These are phyloP conservation scores for Drosophila bifasciata DNA, from an alignment of 1,140 invertebrate genomes.

Conservation along the genomic window DNA sequence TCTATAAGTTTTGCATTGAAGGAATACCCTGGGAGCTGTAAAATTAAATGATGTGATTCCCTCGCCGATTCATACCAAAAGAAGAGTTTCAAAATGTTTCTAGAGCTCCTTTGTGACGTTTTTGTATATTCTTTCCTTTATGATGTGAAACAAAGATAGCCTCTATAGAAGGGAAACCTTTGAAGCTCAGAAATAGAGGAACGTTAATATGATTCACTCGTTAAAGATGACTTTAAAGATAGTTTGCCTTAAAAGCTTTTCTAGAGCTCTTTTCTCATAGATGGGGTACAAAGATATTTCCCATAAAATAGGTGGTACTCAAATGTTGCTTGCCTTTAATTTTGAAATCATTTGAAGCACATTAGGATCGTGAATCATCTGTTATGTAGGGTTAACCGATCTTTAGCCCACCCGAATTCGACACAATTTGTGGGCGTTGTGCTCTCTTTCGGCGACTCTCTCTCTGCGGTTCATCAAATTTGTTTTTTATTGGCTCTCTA, in stretches of 20 bases:
- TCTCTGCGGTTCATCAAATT: conserved; percentile 25
- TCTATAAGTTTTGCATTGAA: no score
- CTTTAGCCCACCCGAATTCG: conserved; percentile 1
- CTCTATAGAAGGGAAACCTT: no score
- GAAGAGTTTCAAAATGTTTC: not conserved
- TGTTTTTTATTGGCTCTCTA: conserved; percentile 5
- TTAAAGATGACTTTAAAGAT: no score
- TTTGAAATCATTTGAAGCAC: not conserved
- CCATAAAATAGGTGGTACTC: no score
- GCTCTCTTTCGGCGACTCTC: conserved; percentile 3
- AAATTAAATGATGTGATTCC: not conserved
- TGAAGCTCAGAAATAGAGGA: not conserved
- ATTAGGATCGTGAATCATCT: conserved; percentile 20
- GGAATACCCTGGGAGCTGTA: not conserved
- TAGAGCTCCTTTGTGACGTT: no score
- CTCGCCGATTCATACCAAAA: not conserved
- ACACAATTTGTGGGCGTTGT: conserved; percentile 48
- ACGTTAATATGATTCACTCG: no score
- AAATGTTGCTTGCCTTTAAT: no score
- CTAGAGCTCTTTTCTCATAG: no score
- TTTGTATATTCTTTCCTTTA: not conserved
- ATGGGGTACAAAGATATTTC: no score
- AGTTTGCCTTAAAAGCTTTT: no score
- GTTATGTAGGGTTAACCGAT: not conserved
- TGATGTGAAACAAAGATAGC: conserved; percentile 14